Base-by-base conservation (phyloP, 2,113 vertebrate genomes). In the Zootoca vivipara region DNA sequence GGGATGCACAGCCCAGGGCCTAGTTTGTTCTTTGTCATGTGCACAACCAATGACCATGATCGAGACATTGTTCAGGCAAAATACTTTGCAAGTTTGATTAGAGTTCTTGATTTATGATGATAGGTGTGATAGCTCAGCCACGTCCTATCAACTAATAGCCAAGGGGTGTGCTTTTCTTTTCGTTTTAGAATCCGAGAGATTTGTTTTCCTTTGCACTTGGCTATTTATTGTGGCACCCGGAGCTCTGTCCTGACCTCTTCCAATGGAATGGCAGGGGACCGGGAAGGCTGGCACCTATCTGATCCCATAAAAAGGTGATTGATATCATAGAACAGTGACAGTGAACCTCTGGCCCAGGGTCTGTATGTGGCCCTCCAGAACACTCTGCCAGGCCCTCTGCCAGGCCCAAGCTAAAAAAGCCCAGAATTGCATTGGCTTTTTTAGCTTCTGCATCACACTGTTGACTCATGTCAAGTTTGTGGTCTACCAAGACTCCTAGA, bases 221-320 rank as follows among this genome's bases (percentile, higher is more conserved):
- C 78, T 96, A 84, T 96, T 96, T 95, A 91, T 94, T 81, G 93
- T 94, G 93, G 95, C 93, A 93, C 40, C 75, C 77, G 13, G 13
- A 58, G 52, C 12, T 56, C 82, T 92, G 80, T 75, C 69, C 86
- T 95, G 90, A 90, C 89, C 90, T 93, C 8, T 85, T 86, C 28
- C 13, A 35, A 78, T 1, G 42, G 77, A 92, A 82, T 80, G 90
- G 86, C 91, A 92, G 79, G 58, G 90, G 38, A 94, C 89, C 85
- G 85, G 83, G 92, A 91, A 92, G 86, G 69, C 85, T 30, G 35
- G 86, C 0, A 0, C 87, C 82, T 83, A 90, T 69, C 67, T 85
- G 89, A 75, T 56, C 77, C 38, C 85, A 65, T 81, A 79, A 91
- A 89, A 93, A 75, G 85, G 83, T 69, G 84, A 86, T 70, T 3